Conservation (phyloP, 2,888 invertebrate genomes). For the Notocelia uddmanniana region DNA sequence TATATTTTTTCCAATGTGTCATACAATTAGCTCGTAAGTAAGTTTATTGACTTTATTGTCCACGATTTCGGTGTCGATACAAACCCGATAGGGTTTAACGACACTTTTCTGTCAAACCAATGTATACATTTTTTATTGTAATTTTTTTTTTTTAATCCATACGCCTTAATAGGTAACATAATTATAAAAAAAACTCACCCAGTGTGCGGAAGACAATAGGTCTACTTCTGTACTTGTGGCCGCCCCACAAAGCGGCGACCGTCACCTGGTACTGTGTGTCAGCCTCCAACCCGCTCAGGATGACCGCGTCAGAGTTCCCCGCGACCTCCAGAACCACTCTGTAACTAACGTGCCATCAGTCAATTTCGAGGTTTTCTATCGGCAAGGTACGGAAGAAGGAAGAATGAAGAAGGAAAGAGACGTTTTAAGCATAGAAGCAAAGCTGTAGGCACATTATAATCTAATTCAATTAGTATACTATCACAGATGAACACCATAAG, state of each 20-base stretch:
- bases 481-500: too few relatives aligned
- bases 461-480: too few relatives aligned
- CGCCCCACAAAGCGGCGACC: slow-evolving; percentile 93
- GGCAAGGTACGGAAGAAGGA: slow-evolving; percentile 62
- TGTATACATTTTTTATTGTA: too few relatives aligned
- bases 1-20: too few relatives aligned
- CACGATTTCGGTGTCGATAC: too few relatives aligned
- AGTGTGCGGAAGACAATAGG: slow-evolving; percentile 96
- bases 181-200: too few relatives aligned
- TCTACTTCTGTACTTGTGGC: slow-evolving; percentile 93
- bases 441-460: slow-evolving; percentile 5
- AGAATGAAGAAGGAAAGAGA: slow-evolving; percentile 59
- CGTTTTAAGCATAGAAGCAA: slow-evolving; percentile 16
- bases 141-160: too few relatives aligned
- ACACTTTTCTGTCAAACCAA: too few relatives aligned
- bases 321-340: slow-evolving; percentile 97
- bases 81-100: too few relatives aligned
- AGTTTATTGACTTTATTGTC: too few relatives aligned
- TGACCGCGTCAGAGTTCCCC: slow-evolving; percentile 94
- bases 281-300: slow-evolving; percentile 92
- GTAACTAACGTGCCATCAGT: slow-evolving; percentile 92
- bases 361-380: slow-evolving; percentile 82
- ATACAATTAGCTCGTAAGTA: too few relatives aligned
- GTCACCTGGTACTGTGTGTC: slow-evolving; percentile 96
- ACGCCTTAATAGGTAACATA: too few relatives aligned